A percentile compares a stretch with the other conserved stretches of the same genome.
Conservation (phyloP, 2,113 vertebrate species). For the Apteryx mantelli region DNA sequence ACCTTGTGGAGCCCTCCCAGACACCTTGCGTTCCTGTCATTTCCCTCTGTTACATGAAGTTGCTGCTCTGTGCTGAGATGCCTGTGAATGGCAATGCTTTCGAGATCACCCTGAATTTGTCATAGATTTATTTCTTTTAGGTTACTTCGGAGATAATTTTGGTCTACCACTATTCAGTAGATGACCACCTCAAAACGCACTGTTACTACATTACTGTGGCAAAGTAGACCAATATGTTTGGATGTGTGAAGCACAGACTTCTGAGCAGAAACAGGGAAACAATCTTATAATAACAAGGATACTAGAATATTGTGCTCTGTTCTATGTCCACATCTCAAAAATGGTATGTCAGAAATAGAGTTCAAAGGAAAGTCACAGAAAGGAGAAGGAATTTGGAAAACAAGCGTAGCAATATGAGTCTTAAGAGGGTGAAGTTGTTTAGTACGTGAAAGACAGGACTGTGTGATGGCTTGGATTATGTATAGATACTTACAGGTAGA, state of each 20-base stretch:
- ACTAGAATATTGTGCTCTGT: neutral
- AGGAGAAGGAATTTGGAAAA: neutral
- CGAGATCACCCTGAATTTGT: neutral
- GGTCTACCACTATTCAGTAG: neutral
- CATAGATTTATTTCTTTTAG: neutral
- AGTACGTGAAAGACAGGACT: neutral
- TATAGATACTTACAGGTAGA: neutral
- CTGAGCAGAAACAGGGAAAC: neutral
- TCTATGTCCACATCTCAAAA: neutral
- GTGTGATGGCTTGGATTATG: neutral
- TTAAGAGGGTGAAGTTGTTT: neutral
- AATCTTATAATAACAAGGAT: neutral
- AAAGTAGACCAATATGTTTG: neutral
- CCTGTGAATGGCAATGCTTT: neutral
- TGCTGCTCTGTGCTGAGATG: neutral
- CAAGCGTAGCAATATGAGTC: neutral
- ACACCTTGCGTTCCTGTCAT: neutral
- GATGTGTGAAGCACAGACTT: neutral
- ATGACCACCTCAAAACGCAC: neutral
- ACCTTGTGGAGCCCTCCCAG: neutral
- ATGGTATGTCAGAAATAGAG: neutral
- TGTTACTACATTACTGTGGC: neutral
- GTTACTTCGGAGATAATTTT: neutral
- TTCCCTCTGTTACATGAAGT: neutral
- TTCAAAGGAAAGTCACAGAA: neutral